Base-by-base conservation (phyloP, 37 sponge, comb jelly and placozoan species). In the Aphrocallistes beatrix region DNA sequence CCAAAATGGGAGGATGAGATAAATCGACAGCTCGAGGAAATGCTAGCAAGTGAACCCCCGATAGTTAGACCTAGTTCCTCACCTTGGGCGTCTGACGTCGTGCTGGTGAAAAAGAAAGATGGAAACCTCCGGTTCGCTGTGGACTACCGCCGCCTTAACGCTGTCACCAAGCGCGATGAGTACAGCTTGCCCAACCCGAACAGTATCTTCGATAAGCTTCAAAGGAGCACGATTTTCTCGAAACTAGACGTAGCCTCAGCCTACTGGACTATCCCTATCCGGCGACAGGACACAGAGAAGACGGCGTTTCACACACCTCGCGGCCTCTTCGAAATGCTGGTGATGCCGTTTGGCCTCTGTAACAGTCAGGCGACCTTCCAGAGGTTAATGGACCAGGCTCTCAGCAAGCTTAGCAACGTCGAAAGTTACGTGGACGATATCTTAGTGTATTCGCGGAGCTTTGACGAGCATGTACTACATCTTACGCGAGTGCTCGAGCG, bases 91-190 rank as follows among this genome's bases (percentile, higher is more conserved):
- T 51, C n/a, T 38, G 60, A 51, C 0, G 37, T 85, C 1, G 85
- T 85, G 0, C 75, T 85, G 0, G 85, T 51, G 39, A 51, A 1
- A 23, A 85, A 85, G 75, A 85, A 85, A 37, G 85, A 85, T 37
- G 85, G 85, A 3, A 37, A 16, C 10, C 9, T 0, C 1, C 37
- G 34, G 23, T 84, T 8, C 50, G 84, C 51, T 84, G 84, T 84
- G 48, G 84, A 84, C 36, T 84, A 40, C 6, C 84, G 51, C 1
- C 50, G 37, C 21, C 6, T 83, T 1, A 83, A 83, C 16, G 23
- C 40, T 1, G 50, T 84, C 37, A 84, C 84, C 32, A 84, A 32
- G 84, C 30, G 30, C 37, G 84, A 84, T 38, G 37, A 37, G 36
- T 84, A 47, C 50, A 50, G 51, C 17, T 51, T 84, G 1, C 84